Percentiles rank a stretch among this genome's conserved stretches.
phyloP scores from a whole-genome alignment of 2,113 vertebrate species.

The Serinus canaria region DNA sequence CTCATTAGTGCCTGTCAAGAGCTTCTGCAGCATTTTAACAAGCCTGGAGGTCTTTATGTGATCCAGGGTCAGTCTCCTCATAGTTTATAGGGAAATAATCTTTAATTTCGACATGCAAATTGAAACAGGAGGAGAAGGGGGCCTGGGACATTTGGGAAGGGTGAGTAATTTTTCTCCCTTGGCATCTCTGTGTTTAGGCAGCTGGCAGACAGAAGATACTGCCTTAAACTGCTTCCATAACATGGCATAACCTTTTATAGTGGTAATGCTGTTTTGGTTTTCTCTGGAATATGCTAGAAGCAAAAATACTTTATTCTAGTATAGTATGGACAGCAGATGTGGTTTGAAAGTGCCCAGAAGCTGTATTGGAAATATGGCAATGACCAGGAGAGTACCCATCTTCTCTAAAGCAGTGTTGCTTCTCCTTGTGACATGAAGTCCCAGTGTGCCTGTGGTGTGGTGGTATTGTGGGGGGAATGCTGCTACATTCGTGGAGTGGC shows the following conservation, averaged over 20 bases:
- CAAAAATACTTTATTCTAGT: neutral
- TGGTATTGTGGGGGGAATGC: neutral
- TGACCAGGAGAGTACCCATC: neutral
- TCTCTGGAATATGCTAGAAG: neutral
- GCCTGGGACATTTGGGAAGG: neutral
- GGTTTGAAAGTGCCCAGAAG: neutral
- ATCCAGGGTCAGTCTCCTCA: neutral
- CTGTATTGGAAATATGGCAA: accelerated
- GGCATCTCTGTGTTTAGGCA: neutral
- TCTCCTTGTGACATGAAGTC: neutral
- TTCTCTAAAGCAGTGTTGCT: neutral
- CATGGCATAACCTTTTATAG: neutral
- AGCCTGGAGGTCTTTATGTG: neutral
- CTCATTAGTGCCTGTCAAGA: neutral
- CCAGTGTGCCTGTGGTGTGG: neutral
- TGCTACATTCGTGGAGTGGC: neutral
- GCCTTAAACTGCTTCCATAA: neutral
- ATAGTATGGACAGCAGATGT: neutral
- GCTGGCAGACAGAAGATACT: neutral
- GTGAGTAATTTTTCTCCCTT: neutral
- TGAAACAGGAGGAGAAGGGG: neutral
- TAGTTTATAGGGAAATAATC: neutral
- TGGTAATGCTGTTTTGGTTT: neutral
- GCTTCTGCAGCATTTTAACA: neutral
- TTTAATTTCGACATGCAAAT: neutral